These are phyloP conservation scores for Ibidorhyncha struthersii DNA, from an alignment of 2,113 vertebrate genomes.

Conservation along the genomic window DNA sequence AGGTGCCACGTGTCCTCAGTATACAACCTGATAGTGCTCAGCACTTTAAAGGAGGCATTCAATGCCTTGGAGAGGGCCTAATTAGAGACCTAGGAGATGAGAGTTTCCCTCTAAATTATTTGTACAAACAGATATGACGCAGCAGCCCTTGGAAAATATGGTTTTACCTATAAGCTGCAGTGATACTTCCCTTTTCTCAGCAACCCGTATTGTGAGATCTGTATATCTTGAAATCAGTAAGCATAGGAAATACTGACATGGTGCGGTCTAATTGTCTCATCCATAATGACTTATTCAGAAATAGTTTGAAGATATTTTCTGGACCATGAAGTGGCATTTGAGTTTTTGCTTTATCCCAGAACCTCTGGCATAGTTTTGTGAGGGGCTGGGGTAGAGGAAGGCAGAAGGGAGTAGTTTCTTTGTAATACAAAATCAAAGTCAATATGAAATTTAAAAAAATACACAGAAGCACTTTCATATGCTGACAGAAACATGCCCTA, in stretches of 20 bases:
- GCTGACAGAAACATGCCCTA: background rate
- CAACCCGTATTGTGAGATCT: fast-evolving
- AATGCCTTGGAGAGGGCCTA: background rate
- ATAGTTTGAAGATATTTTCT: background rate
- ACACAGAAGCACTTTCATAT: background rate
- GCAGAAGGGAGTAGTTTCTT: background rate
- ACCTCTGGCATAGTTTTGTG: background rate
- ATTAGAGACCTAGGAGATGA: background rate
- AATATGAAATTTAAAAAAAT: background rate
- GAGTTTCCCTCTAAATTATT: background rate
- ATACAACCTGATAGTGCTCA: background rate
- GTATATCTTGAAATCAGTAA: background rate
- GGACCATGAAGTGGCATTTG: background rate
- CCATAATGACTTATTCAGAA: background rate
- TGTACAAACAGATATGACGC: background rate
- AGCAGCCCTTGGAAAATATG: background rate
- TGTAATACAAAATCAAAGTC: background rate
- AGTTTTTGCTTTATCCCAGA: background rate
- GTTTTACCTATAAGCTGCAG: background rate
- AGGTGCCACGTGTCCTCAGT: background rate
- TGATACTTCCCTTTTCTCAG: background rate
- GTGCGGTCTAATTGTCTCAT: background rate
- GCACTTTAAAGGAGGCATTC: background rate
- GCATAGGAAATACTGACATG: background rate
- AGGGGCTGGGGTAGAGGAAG: background rate